Percentiles rank a stretch among this genome's conserved stretches.
phyloP scores from a whole-genome alignment of 2,113 vertebrate genomes.

The Ctenomys sociabilis region DNA sequence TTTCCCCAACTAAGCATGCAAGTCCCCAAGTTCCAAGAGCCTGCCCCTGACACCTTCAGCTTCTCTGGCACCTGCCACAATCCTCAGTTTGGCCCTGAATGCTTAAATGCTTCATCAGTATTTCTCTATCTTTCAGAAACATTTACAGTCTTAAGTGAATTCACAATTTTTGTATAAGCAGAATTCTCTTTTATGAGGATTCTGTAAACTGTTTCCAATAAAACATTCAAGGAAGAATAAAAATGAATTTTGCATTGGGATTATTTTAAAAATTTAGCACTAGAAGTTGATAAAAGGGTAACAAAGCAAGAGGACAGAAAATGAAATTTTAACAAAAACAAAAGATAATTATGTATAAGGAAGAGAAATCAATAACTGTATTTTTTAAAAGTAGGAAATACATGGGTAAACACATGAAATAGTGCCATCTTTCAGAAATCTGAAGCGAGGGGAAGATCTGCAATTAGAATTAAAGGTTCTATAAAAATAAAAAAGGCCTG shows the following conservation, averaged over 20 bases:
- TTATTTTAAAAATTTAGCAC: neutral
- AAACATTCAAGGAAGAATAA: neutral
- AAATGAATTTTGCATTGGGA: neutral
- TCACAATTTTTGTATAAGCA: slow-evolving; percentile 36
- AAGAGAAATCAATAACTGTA: neutral
- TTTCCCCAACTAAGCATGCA: neutral
- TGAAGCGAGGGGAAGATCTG: neutral
- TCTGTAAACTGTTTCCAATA: slow-evolving; percentile 8
- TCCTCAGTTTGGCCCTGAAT: neutral
- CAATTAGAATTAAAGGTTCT: neutral
- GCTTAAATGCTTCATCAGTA: neutral
- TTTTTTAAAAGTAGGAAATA: neutral
- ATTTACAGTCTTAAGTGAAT: slow-evolving; percentile 16
- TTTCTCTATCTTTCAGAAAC: neutral
- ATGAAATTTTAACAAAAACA: slow-evolving; percentile 2
- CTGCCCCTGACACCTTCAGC: neutral
- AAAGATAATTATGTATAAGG: slow-evolving; percentile 13
- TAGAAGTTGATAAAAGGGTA: neutral
- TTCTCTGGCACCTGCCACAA: neutral
- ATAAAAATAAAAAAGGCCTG: no score
- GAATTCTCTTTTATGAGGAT: neutral
- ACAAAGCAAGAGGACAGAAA: neutral
- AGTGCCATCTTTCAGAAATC: neutral
- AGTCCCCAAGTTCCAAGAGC: neutral
- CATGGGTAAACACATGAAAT: neutral